phyloP scores from a whole-genome alignment of 2,113 vertebrate species.

The Heteronetta atricapilla region DNA sequence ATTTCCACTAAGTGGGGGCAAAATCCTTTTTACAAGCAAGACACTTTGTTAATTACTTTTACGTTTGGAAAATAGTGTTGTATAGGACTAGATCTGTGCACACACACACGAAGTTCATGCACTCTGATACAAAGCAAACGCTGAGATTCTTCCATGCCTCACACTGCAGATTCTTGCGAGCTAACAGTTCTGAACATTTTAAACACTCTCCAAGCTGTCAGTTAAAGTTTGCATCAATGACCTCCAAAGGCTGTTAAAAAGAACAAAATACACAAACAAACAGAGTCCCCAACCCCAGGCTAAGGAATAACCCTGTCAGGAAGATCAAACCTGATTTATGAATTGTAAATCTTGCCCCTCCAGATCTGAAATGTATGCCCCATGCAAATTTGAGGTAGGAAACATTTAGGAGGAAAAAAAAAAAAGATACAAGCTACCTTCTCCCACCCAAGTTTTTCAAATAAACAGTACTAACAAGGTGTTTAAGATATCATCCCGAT shows the following conservation, averaged over 20 bases:
- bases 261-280: not conserved
- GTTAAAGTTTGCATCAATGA: not conserved
- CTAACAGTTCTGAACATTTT: not conserved
- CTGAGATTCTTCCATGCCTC: not conserved
- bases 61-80: not conserved
- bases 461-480: conserved; percentile 21
- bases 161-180: not conserved
- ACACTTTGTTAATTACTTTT: not conserved
- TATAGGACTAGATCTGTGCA: not conserved
- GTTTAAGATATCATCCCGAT: conserved; percentile 7
- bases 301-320: not conserved
- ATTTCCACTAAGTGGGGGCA: not conserved
- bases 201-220: not conserved
- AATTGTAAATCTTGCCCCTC: not conserved
- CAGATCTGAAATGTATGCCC: not conserved
- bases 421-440: not conserved
- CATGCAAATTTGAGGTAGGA: not conserved
- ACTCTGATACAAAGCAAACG: not conserved
- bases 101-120: accelerated
- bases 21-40: not conserved
- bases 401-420: not conserved
- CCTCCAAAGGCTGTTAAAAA: not conserved
- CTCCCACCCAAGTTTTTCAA: not conserved
- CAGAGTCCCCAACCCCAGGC: not conserved
- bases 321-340: not conserved